Evolutionary conservation across 2,797 vertebrate genomes (phyloP).

Genomic region (Hirundo rustica): DNA sequence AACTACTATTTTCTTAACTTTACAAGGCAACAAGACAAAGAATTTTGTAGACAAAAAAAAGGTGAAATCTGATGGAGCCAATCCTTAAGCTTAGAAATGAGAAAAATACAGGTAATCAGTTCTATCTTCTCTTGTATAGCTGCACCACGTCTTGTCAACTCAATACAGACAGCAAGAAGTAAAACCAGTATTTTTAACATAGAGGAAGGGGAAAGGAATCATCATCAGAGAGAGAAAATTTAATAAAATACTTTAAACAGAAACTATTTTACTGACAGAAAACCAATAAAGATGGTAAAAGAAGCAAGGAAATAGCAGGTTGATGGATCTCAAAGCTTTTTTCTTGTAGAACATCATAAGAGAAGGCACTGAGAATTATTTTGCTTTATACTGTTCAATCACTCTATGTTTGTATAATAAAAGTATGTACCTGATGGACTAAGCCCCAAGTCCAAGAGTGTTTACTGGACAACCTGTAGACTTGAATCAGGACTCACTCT

Average conservation of each 20-base stretch:
- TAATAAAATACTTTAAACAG: not conserved
- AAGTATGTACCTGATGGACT: not conserved
- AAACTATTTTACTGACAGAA: not conserved
- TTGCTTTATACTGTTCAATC: not conserved
- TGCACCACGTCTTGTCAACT: not conserved
- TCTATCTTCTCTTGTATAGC: not conserved
- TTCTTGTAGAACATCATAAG: not conserved
- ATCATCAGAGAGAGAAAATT: not conserved
- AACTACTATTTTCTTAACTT: not conserved
- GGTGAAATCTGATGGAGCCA: not conserved
- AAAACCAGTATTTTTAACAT: not conserved
- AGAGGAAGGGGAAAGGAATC: not conserved
- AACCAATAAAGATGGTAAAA: not conserved
- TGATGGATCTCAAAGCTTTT: not conserved
- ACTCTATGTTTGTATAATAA: not conserved
- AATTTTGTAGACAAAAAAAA: not conserved
- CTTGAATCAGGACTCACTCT: not conserved
- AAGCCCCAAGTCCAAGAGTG: not conserved
- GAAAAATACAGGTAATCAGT: not conserved
- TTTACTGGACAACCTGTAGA: not conserved
- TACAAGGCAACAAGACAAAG: not conserved
- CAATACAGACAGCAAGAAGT: not conserved
- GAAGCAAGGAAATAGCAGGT: not conserved
- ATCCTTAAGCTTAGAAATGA: not conserved
- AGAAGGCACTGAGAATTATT: not conserved